Evolutionary conservation across 1,140 invertebrate species (phyloP), one percentile per base, ranked within the genome.

Genomic region (Idris sp.): DNA sequence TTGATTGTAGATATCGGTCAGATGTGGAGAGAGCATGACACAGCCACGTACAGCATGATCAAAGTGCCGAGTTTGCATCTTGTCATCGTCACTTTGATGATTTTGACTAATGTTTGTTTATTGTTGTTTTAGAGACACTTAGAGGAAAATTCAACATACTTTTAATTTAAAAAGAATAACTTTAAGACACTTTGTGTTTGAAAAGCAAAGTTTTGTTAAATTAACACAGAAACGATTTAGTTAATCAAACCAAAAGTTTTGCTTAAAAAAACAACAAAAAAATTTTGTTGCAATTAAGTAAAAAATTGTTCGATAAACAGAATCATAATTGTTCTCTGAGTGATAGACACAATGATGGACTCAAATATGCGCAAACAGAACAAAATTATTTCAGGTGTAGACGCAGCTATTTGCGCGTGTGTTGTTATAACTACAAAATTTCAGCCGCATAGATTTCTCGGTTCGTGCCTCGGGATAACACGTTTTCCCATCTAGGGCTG

Each of bases 21-120:
- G n/a, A n/a, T 22, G 15, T 62, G 48, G 65, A 22, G 18, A 13
- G 11, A 67, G 53, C 71, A 31, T 71, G 46, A 56, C 72, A 59
- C 64, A 68, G 64, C 46, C 51, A 59, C 61, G 49, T 62, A 16
- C 41, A 46, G 28, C 58, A 14, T 40, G 36, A 71, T 76, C 74
- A 71, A 71, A 71, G 61, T 76, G 67, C 30, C 74, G 41, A n/a
- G 68, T 16, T 67, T 54, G 40, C 49, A 59, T 54, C 43, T 58
- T 36, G 31, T 68, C 56, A 68, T 72, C 56, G 68, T 76, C 56
- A 68, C 62, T 68, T 54, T 68, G 67, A 72, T 61, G 33, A 76
- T 72, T 67, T 64, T 31, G 28, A 64, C 68, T 72, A 22, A 72
- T 72, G 74, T 76, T 76, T 72, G 74, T 76, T 72, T 72, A 76